Evolutionary conservation across 1,140 invertebrate species (phyloP), one percentile per base, ranked within the genome.

Genomic region (Amphibalanus amphitrite): DNA sequence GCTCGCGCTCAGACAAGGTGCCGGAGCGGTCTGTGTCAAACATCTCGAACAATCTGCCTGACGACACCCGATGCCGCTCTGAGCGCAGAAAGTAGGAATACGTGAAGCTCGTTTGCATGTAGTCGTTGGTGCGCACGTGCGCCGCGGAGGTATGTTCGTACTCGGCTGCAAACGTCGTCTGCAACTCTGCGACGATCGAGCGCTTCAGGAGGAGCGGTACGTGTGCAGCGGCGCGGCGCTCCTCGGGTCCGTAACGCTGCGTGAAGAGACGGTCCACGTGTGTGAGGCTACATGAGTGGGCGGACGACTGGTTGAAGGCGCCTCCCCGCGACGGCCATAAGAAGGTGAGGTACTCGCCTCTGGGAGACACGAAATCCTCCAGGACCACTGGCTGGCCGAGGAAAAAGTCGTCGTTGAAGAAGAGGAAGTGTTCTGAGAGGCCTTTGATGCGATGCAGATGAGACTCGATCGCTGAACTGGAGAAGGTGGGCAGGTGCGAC

Each of bases 331-430:
- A 20, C 6, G 1, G 47, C 1, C 47, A 20, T 20, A 59, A 20
- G 47, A 3, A 23, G 13, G 73, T n/a, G 67, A 64, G 71, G 28
- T 71, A 69, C 3, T 69, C 74, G 30, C 28, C 13, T 20, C 29
- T 28, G 29, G 72, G 28, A 0, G 72, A 20, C 28, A 70, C 29
- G 59, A 74, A 74, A 82, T 92, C 91, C 75, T 91, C 89, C 0
- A 86, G 86, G 84, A 86, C 90, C 0, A 91, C 82, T 71, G 84
- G 84, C 38, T 84, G 83, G 0, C 89, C 89, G 75, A 93, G 82
- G 77, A 92, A 86, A 6, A 93, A 87, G 79, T 93, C 91, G 79
- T 93, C 91, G 77, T 93, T 93, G 67, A 93, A 84, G 76, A 93
- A 93, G 13, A 93, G 81, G 80, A 92, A 93, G 74, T 87, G 86